phyloP scores from a whole-genome alignment of 2,797 vertebrate species.

The Catostomus latipinnis region DNA sequence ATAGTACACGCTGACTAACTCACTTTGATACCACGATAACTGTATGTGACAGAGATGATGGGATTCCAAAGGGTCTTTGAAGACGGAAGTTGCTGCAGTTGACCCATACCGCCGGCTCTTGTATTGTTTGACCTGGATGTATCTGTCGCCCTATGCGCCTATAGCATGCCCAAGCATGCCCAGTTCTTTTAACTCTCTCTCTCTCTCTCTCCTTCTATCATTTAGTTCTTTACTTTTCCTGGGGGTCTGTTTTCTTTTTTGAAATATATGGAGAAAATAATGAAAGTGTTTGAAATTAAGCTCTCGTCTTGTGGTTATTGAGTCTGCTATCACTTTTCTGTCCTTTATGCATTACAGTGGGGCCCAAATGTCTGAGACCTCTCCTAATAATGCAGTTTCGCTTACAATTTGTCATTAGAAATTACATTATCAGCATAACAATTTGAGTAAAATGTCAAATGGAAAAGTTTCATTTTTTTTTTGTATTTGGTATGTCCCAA shows the following conservation, averaged over 20 bases:
- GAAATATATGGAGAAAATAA: slow-evolving; percentile 83
- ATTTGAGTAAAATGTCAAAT: too few relatives aligned
- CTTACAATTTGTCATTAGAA: too few relatives aligned
- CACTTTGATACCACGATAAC: slow-evolving; percentile 25
- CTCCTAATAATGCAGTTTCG: too few relatives aligned
- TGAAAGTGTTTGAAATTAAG: slow-evolving; percentile 85
- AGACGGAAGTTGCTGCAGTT: slow-evolving; percentile 31
- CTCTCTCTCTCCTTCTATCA: slow-evolving; percentile 49
- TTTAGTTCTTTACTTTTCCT: slow-evolving; percentile 62
- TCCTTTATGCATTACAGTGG: too few relatives aligned
- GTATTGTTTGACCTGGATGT: slow-evolving; percentile 54
- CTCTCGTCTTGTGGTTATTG: slow-evolving; percentile 67
- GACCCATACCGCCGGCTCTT: slow-evolving; percentile 48
- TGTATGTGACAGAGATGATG: slow-evolving; percentile 18
- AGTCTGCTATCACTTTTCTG: slow-evolving; percentile 8
- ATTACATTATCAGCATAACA: too few relatives aligned
- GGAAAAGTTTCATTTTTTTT: too few relatives aligned
- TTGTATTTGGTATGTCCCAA: too few relatives aligned
- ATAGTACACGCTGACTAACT: neutral
- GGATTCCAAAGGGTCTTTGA: slow-evolving; percentile 27
- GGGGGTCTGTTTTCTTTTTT: slow-evolving; percentile 74
- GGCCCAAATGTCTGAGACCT: too few relatives aligned
- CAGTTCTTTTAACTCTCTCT: slow-evolving; percentile 55
- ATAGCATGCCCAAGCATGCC: slow-evolving; percentile 69
- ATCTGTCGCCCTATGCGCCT: slow-evolving; percentile 57